phyloP scores from a whole-genome alignment of 1,140 invertebrate species.

The Panulirus ornatus region DNA sequence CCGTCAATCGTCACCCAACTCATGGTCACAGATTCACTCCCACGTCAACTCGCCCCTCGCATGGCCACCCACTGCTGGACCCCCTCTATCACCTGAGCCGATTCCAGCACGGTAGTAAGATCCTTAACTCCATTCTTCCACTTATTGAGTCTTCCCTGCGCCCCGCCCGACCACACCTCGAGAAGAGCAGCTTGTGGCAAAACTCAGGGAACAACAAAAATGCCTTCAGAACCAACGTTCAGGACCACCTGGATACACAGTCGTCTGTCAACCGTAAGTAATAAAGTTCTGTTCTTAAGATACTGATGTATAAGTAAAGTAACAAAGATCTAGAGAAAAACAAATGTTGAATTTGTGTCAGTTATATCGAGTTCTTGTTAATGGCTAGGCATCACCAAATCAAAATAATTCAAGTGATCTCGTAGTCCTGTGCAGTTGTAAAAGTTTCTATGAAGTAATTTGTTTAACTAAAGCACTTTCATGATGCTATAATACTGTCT shows the following conservation, averaged over 20 bases:
- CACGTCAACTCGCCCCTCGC: background rate
- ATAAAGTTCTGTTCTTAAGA: background rate
- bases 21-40: background rate
- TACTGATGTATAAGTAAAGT: background rate
- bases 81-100: background rate
- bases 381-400: background rate
- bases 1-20: background rate
- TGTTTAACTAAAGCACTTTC: too few species aligned
- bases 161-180: background rate
- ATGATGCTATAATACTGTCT: too few species aligned
- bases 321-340: background rate
- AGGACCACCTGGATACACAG: conserved; percentile 11
- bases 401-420: background rate
- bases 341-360: background rate
- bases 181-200: background rate
- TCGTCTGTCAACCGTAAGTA: background rate
- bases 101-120: background rate
- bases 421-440: background rate
- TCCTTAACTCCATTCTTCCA: background rate
- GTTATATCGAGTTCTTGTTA: background rate
- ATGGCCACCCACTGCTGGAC: background rate
- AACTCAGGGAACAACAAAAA: background rate
- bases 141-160: background rate
- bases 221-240: background rate
- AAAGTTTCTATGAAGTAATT: too few species aligned